Conservation (phyloP, 2,888 invertebrate genomes). For the Eulithis testata region DNA sequence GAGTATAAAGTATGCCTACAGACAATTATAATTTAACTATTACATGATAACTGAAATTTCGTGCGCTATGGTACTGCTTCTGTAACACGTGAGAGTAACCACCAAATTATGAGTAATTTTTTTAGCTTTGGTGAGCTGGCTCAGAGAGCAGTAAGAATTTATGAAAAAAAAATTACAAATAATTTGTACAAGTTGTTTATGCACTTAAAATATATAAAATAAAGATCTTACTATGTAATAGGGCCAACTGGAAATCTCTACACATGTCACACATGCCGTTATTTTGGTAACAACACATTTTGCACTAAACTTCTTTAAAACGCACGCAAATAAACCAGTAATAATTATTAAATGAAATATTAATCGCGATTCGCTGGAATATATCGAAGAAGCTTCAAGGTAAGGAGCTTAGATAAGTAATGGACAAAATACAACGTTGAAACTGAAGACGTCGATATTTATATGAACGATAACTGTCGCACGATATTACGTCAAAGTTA, state of each 20-base stretch:
- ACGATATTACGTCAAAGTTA: slow-evolving; percentile 82
- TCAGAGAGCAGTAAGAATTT: no score
- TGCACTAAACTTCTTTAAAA: slow-evolving; percentile 43
- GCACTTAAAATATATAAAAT: slow-evolving; percentile 17
- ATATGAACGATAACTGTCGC: slow-evolving; percentile 78
- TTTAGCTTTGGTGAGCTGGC: no score
- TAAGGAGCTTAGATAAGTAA: slow-evolving; percentile 80
- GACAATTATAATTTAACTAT: no score
- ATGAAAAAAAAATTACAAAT: background rate
- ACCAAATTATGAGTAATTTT: no score
- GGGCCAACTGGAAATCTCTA: slow-evolving; percentile 75
- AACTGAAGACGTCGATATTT: slow-evolving; percentile 76
- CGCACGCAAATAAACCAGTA: slow-evolving; percentile 3
- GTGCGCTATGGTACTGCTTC: no score
- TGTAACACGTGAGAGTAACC: no score
- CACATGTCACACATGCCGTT: slow-evolving; percentile 77
- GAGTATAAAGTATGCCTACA: no score
- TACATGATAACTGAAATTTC: no score
- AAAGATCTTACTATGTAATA: slow-evolving; percentile 73
- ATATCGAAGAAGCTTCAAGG: slow-evolving; percentile 76
- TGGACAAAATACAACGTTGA: slow-evolving; percentile 76
- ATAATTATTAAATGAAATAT: slow-evolving; percentile 52
- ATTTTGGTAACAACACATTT: slow-evolving; percentile 80
- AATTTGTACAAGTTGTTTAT: background rate
- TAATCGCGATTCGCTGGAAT: slow-evolving; percentile 60